Evolutionary conservation across 1,140 invertebrate genomes (phyloP).

Genomic region (Heliconius hermathena): DNA sequence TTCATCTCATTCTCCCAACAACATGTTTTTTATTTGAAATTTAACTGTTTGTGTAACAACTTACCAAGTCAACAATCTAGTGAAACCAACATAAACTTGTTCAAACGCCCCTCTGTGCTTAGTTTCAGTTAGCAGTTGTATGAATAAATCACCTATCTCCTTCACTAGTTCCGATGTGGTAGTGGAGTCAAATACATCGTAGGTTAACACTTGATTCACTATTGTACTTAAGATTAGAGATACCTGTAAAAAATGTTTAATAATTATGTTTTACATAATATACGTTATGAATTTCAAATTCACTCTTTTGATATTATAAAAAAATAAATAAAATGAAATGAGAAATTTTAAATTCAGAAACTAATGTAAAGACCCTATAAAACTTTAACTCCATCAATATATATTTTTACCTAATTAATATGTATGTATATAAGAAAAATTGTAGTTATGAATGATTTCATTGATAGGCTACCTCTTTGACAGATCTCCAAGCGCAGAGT

Average conservation of each 20-base stretch:
- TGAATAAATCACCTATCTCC: slow-evolving; percentile 88
- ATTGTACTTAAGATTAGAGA: slow-evolving; percentile 82
- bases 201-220: slow-evolving; percentile 21
- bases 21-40: too few species aligned
- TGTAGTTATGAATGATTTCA: too few species aligned
- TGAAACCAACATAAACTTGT: slow-evolving; percentile 95
- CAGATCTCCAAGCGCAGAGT: slow-evolving; percentile 93
- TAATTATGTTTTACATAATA: too few species aligned
- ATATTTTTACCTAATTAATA: too few species aligned
- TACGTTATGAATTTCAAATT: too few species aligned
- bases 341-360: too few species aligned
- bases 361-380: too few species aligned
- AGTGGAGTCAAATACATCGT: slow-evolving; percentile 37
- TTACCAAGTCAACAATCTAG: slow-evolving; percentile 84
- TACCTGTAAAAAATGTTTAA: slow-evolving; percentile 36
- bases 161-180: slow-evolving; percentile 75
- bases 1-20: too few species aligned
- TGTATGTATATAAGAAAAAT: too few species aligned
- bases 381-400: too few species aligned
- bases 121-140: slow-evolving; percentile 88
- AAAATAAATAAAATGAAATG: too few species aligned
- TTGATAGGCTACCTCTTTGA: slow-evolving; percentile 81
- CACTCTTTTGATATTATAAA: too few species aligned
- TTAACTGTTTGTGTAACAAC: not conserved
- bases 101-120: slow-evolving; percentile 98